These are phyloP conservation scores for Leptocoma aspasia DNA, from an alignment of 2,113 vertebrate species.

Conservation along the genomic window DNA sequence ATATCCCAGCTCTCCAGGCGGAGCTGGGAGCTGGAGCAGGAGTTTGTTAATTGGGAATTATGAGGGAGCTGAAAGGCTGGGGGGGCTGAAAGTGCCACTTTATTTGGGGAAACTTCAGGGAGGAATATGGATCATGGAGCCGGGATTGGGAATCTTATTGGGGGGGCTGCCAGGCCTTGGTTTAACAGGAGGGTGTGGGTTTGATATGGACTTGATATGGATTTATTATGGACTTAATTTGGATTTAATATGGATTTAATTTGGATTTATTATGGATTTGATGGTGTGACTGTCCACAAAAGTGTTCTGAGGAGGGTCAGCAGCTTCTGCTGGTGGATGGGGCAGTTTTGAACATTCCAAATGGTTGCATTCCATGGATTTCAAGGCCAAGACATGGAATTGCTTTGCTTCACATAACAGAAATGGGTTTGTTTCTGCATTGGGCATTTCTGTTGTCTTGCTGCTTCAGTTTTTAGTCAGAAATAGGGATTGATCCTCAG, in stretches of 20 bases:
- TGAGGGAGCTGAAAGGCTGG: background rate
- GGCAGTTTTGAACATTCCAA: background rate
- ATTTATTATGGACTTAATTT: background rate
- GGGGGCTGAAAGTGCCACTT: background rate
- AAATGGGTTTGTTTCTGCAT: fast-evolving
- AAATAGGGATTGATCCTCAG: fast-evolving
- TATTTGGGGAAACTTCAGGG: background rate
- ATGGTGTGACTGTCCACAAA: background rate
- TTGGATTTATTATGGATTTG: background rate
- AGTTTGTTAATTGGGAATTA: background rate
- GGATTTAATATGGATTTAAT: background rate
- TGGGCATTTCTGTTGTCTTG: background rate
- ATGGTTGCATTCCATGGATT: background rate
- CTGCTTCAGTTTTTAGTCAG: background rate
- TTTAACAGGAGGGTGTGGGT: background rate
- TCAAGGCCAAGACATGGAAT: background rate
- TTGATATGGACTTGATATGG: background rate
- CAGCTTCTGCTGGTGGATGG: background rate
- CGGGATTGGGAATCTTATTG: background rate
- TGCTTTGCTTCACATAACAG: background rate
- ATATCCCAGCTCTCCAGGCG: background rate
- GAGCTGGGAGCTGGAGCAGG: background rate
- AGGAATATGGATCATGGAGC: background rate
- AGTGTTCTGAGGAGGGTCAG: background rate
- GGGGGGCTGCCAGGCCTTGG: background rate